Evolutionary conservation across 2,888 invertebrate species (phyloP), one percentile per base, ranked within the genome.

Genomic region (Melinaea menophilus): DNA sequence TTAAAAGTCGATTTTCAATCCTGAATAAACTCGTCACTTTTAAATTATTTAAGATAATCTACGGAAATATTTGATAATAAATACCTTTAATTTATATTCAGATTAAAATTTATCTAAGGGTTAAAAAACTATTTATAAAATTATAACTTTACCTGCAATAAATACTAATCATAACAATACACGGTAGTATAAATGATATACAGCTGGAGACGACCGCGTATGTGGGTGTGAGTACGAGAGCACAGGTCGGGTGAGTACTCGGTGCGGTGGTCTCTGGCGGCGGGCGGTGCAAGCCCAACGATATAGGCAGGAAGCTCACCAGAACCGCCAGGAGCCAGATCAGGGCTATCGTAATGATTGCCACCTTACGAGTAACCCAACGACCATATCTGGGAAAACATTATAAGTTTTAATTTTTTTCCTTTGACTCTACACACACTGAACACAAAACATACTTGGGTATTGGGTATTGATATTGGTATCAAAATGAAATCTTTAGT

Each of bases 161-260:
- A 82, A 97, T 96, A 85, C 97, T 96, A 80, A 99, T 94, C 99
- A 99, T 99, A 71, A 99, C 97, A 77, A 98, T 94, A 88, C 99
- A 99, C n/a, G 99, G 99, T 78, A 98, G 93, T 90, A 98, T 99
- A 92, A 99, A 99, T 64, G 98, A 98, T 86, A 99, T 97, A 86
- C 97, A 97, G 77, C 99, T 99, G 69, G 98, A 99, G 58, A 99
- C 96, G 63, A 99, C 95, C 11, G 99, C 99, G 81, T 99, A 99
- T 31, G 96, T 95, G 47, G 98, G 98, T 62, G 98, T 98, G 71
- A 99, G 92, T 76, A 98, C 98, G 77, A 99, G 92, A 57, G 98
- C 97, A 86, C 99, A 99, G n/a, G 96, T 96, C 62, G 96, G 96
- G 84, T 95, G 94, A 78, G 95, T 93, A 77, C 94, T 94, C 69